Percentiles rank a stretch among this genome's conserved stretches.
Conservation (phyloP, 2,888 invertebrate genomes). For the Tenodera sinensis region DNA sequence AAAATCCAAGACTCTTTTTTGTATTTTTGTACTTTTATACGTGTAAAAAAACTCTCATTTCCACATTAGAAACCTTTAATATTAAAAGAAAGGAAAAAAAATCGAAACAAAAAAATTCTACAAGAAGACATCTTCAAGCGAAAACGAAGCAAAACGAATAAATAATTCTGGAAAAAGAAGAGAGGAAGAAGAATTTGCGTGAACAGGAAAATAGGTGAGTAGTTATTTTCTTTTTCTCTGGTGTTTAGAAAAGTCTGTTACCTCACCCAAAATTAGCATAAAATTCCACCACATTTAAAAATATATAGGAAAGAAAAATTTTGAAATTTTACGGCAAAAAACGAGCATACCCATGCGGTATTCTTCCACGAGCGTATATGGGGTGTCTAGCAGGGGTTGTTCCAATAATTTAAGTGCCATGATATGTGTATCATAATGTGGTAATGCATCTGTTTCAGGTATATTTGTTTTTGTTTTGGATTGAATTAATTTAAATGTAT, state of each 20-base stretch:
- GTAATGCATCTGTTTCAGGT: too few relatives aligned
- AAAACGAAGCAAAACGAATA: not conserved
- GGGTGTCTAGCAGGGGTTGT: too few relatives aligned
- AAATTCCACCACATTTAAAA: too few relatives aligned
- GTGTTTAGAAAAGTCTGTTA: not conserved
- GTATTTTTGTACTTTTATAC: slow-evolving; percentile 29
- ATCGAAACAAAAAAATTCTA: not conserved
- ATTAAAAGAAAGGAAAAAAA: not conserved
- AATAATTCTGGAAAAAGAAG: not conserved
- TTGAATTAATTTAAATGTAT: too few relatives aligned
- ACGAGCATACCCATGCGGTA: too few relatives aligned
- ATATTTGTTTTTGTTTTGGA: too few relatives aligned
- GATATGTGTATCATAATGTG: too few relatives aligned
- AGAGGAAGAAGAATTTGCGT: not conserved
- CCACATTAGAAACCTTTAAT: not conserved
- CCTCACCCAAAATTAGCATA: too few relatives aligned
- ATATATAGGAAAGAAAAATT: too few relatives aligned
- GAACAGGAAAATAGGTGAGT: not conserved
- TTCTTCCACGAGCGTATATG: too few relatives aligned
- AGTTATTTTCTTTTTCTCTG: not conserved
- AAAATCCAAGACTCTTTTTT: slow-evolving; percentile 20
- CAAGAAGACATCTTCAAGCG: not conserved
- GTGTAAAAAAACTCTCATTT: not conserved
- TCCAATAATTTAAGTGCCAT: too few relatives aligned
- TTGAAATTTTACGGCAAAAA: too few relatives aligned